Evolutionary conservation across 2,888 invertebrate species (phyloP), one percentile per base, ranked within the genome.

Genomic region (Ennomos quercinarius): DNA sequence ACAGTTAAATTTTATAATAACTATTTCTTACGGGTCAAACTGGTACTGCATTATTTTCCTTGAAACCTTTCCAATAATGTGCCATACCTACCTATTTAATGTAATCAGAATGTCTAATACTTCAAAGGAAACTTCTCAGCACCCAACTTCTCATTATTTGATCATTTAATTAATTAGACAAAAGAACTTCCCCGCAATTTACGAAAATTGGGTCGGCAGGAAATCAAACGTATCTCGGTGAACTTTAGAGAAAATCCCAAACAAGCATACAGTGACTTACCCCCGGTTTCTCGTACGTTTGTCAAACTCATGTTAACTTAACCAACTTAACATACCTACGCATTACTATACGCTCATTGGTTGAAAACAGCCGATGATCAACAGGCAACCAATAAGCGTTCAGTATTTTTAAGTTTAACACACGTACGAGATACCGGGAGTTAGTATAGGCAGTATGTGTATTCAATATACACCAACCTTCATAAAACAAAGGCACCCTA

Each of bases 131-230:
- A 37, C 41, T 37, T 51, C 51, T 12, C 27, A 41, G 27, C 27
- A 6, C 27, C 6, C 27, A 46, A 27, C 8, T 51, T 51, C 17
- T 44, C 5, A 51, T 46, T 46, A 12, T 11, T 43, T 17, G 40
- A 34, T 41, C 27, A 36, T 57, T 57, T 12, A 57, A 57, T 57
- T 57, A 57, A 37, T 11, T 12, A 57, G 42, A 57, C 51, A 57
- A 57, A 38, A 51, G 57, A 37, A 39, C 11, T 46, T 40, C 37
- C 13, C 37, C 35, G 44, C 45, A 57, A 41, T 46, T 50, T 51
- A 42, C 10, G 10, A 51, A 36, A 11, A 36, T 40, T 11, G 37
- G 49, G 43, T 56, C 48, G 42, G 36, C 34, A 41, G 39, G 49
- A 41, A 27, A 38, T 37, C 35, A 44, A 39, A 41, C 42, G 27